These are phyloP conservation scores for Masnerella sp. DNA, from an alignment of 2,888 invertebrate genomes.

Conservation along the genomic window DNA sequence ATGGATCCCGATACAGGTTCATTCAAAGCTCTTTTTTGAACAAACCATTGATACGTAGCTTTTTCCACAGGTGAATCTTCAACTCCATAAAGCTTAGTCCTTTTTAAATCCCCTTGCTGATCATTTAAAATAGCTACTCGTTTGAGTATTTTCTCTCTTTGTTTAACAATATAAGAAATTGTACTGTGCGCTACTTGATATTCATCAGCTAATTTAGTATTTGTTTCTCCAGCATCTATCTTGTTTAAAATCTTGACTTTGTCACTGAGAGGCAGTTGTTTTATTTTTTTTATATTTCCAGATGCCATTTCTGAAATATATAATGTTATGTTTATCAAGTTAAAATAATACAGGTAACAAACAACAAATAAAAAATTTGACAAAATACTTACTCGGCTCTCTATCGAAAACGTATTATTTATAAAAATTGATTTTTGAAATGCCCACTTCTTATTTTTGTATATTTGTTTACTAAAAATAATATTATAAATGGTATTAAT, in stretches of 20 bases:
- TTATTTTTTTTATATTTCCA: background rate
- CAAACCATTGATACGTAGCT: conserved; percentile 3
- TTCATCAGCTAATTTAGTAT: background rate
- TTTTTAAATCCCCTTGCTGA: conserved; percentile 5
- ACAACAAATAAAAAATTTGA: no score
- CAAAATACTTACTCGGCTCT: no score
- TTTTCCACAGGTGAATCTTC: conserved; percentile 11
- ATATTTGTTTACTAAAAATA: no score
- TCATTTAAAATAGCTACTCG: background rate
- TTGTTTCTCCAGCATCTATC: conserved; percentile 9
- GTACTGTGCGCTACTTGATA: conserved; percentile 4
- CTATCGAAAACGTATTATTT: no score
- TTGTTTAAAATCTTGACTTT: conserved; percentile 5
- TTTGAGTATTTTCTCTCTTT: conserved; percentile 5
- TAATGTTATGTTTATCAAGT: background rate
- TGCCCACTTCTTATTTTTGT: no score
- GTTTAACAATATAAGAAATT: conserved; percentile 8
- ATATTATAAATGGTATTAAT: no score
- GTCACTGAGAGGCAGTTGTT: conserved; percentile 3
- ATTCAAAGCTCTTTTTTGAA: conserved; percentile 9
- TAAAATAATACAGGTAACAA: background rate
- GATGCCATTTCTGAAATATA: conserved; percentile 6
- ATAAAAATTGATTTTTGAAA: no score
- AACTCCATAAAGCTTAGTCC: conserved; percentile 11
- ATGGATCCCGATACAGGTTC: conserved; percentile 6